Evolutionary conservation across 2,113 vertebrate genomes (phyloP).

Genomic region (Sminthopsis crassicaudata): DNA sequence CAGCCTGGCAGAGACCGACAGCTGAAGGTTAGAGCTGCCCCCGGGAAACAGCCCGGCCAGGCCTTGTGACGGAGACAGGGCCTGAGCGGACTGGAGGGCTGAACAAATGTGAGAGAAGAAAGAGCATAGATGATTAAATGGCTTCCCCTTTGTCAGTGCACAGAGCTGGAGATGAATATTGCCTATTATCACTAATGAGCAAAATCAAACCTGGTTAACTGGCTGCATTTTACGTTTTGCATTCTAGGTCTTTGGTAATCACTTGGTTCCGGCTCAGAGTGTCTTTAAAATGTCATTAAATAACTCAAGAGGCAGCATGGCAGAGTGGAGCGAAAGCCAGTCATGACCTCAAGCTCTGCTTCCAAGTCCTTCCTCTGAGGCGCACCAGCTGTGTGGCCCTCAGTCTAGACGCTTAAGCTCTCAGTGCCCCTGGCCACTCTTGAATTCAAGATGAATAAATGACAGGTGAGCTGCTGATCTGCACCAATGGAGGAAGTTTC

Average conservation of each 20-base stretch:
- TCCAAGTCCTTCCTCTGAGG: not conserved
- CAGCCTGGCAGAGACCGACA: not conserved
- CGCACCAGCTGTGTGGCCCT: too few species aligned
- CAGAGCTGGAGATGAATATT: conserved; percentile 14
- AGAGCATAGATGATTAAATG: conserved; percentile 11
- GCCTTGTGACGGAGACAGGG: not conserved
- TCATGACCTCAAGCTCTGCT: not conserved
- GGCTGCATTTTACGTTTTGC: conserved; percentile 16
- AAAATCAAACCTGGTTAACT: conserved; percentile 23
- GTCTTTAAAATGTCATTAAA: not conserved
- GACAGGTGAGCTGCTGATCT: not conserved
- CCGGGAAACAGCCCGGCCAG: conserved; percentile 4
- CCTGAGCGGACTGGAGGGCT: conserved; percentile 19
- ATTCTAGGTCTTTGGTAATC: not conserved
- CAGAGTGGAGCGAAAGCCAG: not conserved
- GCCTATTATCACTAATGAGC: not conserved
- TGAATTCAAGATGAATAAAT: not conserved
- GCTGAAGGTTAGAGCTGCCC: conserved; percentile 37
- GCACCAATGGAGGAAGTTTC: not conserved
- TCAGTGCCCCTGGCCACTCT: not conserved
- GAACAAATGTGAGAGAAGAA: conserved; percentile 37
- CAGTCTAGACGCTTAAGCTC: too few species aligned
- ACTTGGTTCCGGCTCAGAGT: conserved; percentile 19
- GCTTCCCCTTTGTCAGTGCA: not conserved
- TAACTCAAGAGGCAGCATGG: not conserved